Conservation (phyloP, 2,797 vertebrate species). For the Clarias platycephalus region DNA sequence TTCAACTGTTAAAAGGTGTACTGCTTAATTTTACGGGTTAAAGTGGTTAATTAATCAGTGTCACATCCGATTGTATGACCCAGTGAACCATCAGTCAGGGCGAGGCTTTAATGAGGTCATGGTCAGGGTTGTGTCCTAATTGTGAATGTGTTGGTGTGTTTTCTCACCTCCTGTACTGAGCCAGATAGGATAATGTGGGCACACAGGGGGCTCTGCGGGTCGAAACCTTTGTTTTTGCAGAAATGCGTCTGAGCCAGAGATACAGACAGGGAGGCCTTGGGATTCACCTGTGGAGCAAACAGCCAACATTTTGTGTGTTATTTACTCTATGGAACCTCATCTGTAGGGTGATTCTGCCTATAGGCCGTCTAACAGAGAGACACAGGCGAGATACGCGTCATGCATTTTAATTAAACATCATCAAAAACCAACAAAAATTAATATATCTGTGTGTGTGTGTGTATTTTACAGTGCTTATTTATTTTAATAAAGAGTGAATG, state of each 20-base stretch:
- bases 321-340: background rate
- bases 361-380: background rate
- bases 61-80: background rate
- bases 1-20: background rate
- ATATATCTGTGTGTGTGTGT: too few relatives aligned
- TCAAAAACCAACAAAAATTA: too few relatives aligned
- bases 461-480: too few relatives aligned
- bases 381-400: background rate
- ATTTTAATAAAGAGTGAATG: background rate
- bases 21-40: background rate
- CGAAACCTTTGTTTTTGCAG: constrained; percentile 81
- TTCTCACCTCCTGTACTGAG: constrained; percentile 78
- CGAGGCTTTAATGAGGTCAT: background rate
- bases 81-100: background rate
- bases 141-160: background rate
- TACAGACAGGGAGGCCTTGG: constrained; percentile 85
- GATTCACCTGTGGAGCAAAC: constrained; percentile 75
- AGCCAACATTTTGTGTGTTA: background rate
- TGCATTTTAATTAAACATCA: too few relatives aligned
- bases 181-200: constrained; percentile 89
- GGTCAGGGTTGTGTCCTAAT: background rate
- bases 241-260: constrained; percentile 90
- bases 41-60: background rate
- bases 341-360: background rate
- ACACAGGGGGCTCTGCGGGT: constrained; percentile 93